Evolutionary conservation across 1,140 invertebrate genomes (phyloP), one percentile per base, ranked within the genome.

Genomic region (Drosophila elegans): DNA sequence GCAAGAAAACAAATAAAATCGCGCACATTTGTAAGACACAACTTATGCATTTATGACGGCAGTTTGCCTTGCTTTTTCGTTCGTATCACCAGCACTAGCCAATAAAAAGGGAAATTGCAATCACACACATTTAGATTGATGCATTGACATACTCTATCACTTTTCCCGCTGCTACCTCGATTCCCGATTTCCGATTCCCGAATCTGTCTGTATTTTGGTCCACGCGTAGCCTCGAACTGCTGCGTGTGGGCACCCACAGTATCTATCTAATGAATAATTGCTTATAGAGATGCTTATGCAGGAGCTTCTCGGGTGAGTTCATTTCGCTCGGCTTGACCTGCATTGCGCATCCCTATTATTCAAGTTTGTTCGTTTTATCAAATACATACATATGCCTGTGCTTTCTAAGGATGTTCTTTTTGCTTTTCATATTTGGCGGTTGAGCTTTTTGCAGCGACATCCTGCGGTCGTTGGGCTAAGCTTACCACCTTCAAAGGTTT

Each of bases 341-440:
- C 59, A 64, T 66, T 66, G 63, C 63, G 63, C 63, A 64, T 66
- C 27, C 62, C 44, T 66, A 39, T 64, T 38, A 36, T 44, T 34
- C 42, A 34, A 41, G 44, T 66, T 36, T 13, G 7, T 48, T 38
- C 25, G 25, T 3, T 41, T 55, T 41, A 16, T 51, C 32, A 51
- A 51, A 51, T 51, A 51, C 29, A 51, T 51, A 51, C 49, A 16
- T 11, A 51, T 9, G 29, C 13, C 29, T 51, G 29, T 51, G 29
- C 49, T 51, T 62, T 62, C 38, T 25, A 2, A 25, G 60, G 21
- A 44, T 52, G 51, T 62, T 16, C 38, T 34, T 53, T 62, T 62
- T 1, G 6, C 7, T 9, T 10, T 49, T 5, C n/a, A 1, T 9
- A 9, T 29, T 48, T 6, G 29, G 27, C 48, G 13, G 32, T 49